Conservation (phyloP, 2,888 invertebrate genomes). For the Synanthedon myopaeformis region DNA sequence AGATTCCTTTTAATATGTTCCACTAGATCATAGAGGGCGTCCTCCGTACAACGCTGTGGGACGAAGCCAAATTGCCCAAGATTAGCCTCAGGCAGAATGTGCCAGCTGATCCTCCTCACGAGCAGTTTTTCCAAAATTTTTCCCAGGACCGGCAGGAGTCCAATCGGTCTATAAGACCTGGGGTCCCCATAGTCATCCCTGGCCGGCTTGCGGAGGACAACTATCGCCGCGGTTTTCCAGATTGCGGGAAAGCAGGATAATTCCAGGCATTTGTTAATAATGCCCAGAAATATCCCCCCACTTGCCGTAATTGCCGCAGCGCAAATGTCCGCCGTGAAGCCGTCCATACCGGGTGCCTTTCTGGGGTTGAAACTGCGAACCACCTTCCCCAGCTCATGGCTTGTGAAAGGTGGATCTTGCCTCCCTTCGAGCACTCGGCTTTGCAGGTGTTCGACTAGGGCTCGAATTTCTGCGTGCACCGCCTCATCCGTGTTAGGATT, state of each 20-base stretch:
- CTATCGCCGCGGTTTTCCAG: conserved; percentile 9
- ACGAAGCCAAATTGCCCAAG: background rate
- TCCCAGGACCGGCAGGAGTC: background rate
- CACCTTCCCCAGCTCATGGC: background rate
- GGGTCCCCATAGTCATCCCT: conserved; percentile 5
- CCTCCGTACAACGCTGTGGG: background rate
- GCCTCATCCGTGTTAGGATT: background rate
- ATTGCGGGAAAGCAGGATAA: conserved; percentile 3
- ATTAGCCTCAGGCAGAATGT: background rate
- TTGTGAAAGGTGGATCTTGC: conserved; percentile 4
- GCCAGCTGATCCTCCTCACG: background rate
- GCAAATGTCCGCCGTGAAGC: conserved; percentile 7
- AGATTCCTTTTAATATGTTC: background rate
- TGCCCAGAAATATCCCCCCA: conserved; percentile 1
- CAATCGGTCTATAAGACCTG: background rate
- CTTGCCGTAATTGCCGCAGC: background rate
- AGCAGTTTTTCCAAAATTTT: background rate
- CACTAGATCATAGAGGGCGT: background rate
- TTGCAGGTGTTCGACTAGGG: background rate
- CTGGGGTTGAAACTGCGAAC: conserved; percentile 3
- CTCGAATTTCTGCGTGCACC: background rate
- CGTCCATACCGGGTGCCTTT: conserved; percentile 7
- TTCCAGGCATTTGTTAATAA: conserved; percentile 6
- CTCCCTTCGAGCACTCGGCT: background rate
- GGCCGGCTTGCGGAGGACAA: conserved; percentile 7